Base-by-base conservation (phyloP, 92 coral and sea anemone species). In the Zoanthus sociatus region DNA sequence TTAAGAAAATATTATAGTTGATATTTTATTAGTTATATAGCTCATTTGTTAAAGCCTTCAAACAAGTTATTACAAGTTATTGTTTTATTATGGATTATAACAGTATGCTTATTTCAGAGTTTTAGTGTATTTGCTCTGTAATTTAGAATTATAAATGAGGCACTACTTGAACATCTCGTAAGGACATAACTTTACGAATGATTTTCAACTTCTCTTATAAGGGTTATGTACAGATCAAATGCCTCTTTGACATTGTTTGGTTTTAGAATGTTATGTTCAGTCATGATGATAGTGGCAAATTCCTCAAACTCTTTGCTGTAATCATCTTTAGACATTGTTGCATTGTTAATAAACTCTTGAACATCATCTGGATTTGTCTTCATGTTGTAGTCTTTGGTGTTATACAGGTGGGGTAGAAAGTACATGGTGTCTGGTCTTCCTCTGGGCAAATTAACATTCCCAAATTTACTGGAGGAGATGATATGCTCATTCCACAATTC, bases 391-490 rank as follows among this genome's bases (percentile, higher is more conserved):
- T 86, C 84, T 61, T 50, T 69, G 42, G 73, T 76, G 68, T 77
- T 68, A 71, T 77, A 86, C 46, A 76, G 71, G 48, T 82, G 86
- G 46, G 86, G 86, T 63, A 82, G 67, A 83, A 86, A 76, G 82
- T 86, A 86, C 82, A 86, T 76, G 82, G 48, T 32, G 66, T 86
- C 89, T 56, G 89, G 89, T 47, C 72, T 76, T 73, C 89, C 89
- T 48, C 89, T 75, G 21, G 89, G 89, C 64, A 56, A 56, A 56
- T 56, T 56, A 56, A 10, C 64, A 73, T 90, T 90, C 16, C 78
- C 90, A 90, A 86, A 86, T 18, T 71, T 90, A 74, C 92, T 90
- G 78, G 92, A 73, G 9, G 92, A 31, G 68, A 89, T 84, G 1
- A 12, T 18, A 69, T 86, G 92, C 7, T 86, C 77, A 55, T 90